Evolutionary conservation across 2,113 vertebrate species (phyloP).

Genomic region (Natator depressus): DNA sequence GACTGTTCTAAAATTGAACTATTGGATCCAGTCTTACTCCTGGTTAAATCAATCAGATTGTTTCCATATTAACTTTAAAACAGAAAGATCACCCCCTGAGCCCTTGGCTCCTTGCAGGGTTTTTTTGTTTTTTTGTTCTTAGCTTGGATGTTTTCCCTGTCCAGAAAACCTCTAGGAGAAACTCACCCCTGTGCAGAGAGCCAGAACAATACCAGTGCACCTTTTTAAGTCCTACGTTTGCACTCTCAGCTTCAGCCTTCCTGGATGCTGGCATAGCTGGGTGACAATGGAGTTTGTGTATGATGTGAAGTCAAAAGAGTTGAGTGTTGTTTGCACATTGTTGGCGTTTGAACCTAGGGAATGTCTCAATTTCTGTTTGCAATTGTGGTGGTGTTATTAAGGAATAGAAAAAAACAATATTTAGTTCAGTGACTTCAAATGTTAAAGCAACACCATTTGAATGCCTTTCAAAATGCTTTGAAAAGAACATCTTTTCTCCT

Average conservation of each 20-base stretch:
- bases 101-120: neutral
- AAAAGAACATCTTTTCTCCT: neutral
- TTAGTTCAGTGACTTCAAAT: neutral
- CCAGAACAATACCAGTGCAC: neutral
- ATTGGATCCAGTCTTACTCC: neutral
- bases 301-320: neutral
- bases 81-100: neutral
- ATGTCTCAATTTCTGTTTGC: neutral
- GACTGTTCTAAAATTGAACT: neutral
- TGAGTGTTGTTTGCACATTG: neutral
- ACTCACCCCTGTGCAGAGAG: neutral
- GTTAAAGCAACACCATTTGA: neutral
- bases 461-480: neutral
- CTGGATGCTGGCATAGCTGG: neutral
- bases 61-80: neutral
- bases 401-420: neutral
- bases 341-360: neutral
- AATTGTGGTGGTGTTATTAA: neutral
- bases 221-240: neutral
- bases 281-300: neutral
- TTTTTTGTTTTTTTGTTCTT: neutral
- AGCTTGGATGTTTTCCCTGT: neutral
- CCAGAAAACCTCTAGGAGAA: neutral
- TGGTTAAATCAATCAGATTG: neutral
- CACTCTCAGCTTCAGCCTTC: neutral